phyloP scores from a whole-genome alignment of 2,888 invertebrate genomes.

The Agonopterix heracliana region DNA sequence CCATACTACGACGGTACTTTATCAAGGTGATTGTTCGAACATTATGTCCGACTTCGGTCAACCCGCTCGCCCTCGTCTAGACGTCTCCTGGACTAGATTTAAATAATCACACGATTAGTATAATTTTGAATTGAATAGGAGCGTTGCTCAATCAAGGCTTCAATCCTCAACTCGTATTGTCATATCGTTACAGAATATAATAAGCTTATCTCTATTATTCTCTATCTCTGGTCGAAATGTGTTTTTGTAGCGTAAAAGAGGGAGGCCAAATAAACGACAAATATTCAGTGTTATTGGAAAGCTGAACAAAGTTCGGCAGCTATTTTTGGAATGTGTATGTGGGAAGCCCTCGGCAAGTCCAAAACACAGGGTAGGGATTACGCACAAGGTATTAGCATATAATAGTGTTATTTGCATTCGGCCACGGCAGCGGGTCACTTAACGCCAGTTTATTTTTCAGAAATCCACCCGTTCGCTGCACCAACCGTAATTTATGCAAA shows the following conservation, averaged over 20 bases:
- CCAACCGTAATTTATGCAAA: conserved; percentile 65
- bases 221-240: no score
- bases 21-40: conserved; percentile 53
- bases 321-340: conserved; percentile 48
- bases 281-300: background rate
- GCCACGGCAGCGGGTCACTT: conserved; percentile 48
- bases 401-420: conserved; percentile 70
- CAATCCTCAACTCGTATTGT: no score
- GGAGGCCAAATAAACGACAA: no score
- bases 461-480: conserved; percentile 55
- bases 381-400: conserved; percentile 68
- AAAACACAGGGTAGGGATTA: conserved; percentile 52
- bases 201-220: no score
- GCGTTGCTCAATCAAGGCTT: background rate
- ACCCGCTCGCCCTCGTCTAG: conserved; percentile 35
- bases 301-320: conserved; percentile 27
- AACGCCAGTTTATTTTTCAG: conserved; percentile 63
- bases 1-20: conserved; percentile 24
- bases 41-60: conserved; percentile 43
- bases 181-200: background rate
- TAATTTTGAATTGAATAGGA: background rate
- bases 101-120: background rate
- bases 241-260: background rate
- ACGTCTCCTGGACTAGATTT: conserved; percentile 23
- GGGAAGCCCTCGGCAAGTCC: conserved; percentile 43